Evolutionary conservation across 2,797 vertebrate genomes (phyloP).

Genomic region (Spinus olivaceus): DNA sequence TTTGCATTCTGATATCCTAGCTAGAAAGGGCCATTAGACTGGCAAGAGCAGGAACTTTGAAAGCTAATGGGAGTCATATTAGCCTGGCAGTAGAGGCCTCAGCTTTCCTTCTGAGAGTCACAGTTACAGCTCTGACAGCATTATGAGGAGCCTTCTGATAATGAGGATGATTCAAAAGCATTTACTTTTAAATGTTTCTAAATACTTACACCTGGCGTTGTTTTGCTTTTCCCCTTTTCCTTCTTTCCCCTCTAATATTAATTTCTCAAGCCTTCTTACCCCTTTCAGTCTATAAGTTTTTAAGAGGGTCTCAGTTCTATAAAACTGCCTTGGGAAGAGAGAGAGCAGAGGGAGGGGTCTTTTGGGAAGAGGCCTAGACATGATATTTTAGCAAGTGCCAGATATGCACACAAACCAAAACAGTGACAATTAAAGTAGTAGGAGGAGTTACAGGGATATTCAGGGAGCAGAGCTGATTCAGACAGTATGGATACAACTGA

Average conservation of each 20-base stretch:
- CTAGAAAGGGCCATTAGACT: background rate
- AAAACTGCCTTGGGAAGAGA: background rate
- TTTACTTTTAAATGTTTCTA: conserved; percentile 13
- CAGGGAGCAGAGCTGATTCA: background rate
- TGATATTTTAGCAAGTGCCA: background rate
- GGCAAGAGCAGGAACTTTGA: background rate
- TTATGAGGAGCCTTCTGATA: background rate
- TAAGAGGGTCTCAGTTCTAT: background rate
- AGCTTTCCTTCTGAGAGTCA: background rate
- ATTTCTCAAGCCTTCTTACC: background rate
- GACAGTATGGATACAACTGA: background rate
- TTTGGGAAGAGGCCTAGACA: background rate
- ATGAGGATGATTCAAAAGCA: background rate
- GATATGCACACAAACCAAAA: background rate
- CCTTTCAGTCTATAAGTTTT: background rate
- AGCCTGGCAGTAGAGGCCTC: background rate
- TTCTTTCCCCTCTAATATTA: background rate
- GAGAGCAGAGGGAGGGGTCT: background rate
- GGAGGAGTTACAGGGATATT: background rate
- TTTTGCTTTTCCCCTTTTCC: background rate
- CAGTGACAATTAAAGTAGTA: background rate
- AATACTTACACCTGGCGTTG: background rate
- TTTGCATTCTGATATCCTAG: background rate
- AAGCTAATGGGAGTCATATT: background rate
- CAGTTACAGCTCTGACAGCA: background rate